Base-by-base conservation (phyloP, 64 coral and sea anemone genomes). In the Stylophora pistillata region DNA sequence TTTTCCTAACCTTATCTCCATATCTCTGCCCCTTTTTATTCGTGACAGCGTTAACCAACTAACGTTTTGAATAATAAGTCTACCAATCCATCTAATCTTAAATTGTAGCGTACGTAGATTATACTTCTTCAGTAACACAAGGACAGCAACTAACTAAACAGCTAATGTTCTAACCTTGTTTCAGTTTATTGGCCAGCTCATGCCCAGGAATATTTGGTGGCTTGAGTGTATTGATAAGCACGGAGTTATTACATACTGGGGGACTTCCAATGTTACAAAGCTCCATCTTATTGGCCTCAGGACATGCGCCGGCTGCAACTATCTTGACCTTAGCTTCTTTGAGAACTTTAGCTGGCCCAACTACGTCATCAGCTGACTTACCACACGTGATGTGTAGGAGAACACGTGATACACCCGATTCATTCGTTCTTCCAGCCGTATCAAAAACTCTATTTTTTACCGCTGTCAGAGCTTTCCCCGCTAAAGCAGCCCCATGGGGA, bases 231-330 rank as follows among this genome's bases (percentile, higher is more conserved):
- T 82, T 66, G 30, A 90, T 82, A 11, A 90, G 57, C 16, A 90
- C 31, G 15, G 88, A 78, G 47, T 90, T 90, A 30, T 74, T 32
- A 81, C 88, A 90, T 14, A 79, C 31, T 13, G 88, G 88, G 5
- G 88, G 88, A 74, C 88, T 90, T 11, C 88, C 88, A 55, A 90
- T 90, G 9, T 81, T 73, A 13, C 88, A 90, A 41, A 90, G 72
- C 37, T 90, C 88, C 16, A 77, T 63, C 41, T 90, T 90, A 53
- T 56, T 90, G 17, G 71, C 77, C 23, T 25, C 15, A 30, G 76
- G 26, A 73, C 88, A 90, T n/a, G 88, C 62, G 30, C 88, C 88
- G 3, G 88, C 88, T 4, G 88, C 59, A 5, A 90, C 56, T 25
- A 90, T 70, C 34, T 53, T 69, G 10, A 90, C 78, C 1, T 66